These are phyloP conservation scores for Lophotis ruficrista DNA, from an alignment of 2,113 vertebrate species.

Conservation along the genomic window DNA sequence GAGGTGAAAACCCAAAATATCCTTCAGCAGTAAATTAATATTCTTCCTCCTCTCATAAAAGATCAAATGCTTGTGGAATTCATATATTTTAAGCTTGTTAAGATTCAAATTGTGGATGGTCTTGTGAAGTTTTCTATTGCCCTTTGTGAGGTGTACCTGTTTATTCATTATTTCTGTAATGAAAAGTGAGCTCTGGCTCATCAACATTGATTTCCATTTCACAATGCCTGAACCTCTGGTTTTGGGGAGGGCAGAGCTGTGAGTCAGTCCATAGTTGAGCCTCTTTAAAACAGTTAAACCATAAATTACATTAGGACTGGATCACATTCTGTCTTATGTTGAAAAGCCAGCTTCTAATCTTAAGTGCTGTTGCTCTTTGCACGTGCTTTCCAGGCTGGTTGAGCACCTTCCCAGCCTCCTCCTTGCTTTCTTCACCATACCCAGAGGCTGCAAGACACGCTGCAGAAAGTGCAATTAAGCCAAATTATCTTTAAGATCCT, in stretches of 20 bases:
- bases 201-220: background rate
- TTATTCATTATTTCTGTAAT: conserved; percentile 33
- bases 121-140: conserved; percentile 1
- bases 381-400: background rate
- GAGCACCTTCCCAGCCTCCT: background rate
- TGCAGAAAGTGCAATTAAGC: background rate
- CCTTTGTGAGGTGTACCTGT: conserved; percentile 12
- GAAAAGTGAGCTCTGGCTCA: background rate
- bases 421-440: background rate
- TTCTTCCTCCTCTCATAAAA: background rate
- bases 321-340: background rate
- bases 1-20: background rate
- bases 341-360: background rate
- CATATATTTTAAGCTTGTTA: background rate
- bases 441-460: background rate
- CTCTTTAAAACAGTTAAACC: background rate
- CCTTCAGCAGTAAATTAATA: conserved; percentile 13
- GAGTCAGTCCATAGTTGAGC: background rate
- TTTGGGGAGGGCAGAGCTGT: background rate
- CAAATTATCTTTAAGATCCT: background rate
- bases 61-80: background rate
- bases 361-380: background rate
- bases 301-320: background rate
- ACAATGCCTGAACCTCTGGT: background rate
- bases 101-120: background rate